Percentiles rank a stretch among this genome's conserved stretches.
These are phyloP conservation scores for Brienomyrus longianalis DNA, from an alignment of 2,113 vertebrate species.

Conservation along the genomic window DNA sequence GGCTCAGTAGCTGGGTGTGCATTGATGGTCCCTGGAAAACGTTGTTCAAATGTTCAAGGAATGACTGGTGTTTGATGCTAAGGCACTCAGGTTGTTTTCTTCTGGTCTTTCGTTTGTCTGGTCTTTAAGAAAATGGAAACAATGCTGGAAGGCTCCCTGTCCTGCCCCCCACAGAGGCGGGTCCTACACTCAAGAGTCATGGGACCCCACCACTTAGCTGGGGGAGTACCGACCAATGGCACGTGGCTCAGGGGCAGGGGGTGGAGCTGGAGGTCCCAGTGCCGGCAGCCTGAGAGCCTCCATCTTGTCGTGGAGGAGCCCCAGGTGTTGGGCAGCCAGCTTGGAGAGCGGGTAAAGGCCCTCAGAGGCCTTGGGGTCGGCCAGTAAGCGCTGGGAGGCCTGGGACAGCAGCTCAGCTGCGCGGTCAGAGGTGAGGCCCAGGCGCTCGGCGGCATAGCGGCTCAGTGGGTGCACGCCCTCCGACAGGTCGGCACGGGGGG, in stretches of 20 bases:
- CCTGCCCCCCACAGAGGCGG: constrained; percentile 8
- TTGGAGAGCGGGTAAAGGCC: constrained; percentile 90
- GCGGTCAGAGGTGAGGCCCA: constrained; percentile 83
- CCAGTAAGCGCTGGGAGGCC: constrained; percentile 81
- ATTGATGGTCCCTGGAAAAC: constrained; percentile 41
- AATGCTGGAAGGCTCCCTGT: neutral
- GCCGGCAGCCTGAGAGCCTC: constrained; percentile 72
- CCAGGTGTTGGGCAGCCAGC: constrained; percentile 83
- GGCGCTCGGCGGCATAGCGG: constrained; percentile 85
- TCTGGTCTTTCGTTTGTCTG: neutral
- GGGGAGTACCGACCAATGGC: constrained; percentile 90
- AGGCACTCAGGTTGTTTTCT: neutral
- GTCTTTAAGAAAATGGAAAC: neutral
- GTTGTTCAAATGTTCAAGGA: neutral
- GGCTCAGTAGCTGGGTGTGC: constrained; percentile 45
- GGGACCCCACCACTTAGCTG: constrained; percentile 61
- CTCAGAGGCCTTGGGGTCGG: constrained; percentile 85
- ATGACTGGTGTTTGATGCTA: neutral
- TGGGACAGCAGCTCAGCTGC: constrained; percentile 82
- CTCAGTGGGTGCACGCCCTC: constrained; percentile 90
- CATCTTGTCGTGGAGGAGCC: constrained; percentile 84
- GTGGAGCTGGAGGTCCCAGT: constrained; percentile 61
- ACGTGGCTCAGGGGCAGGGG: constrained; percentile 65
- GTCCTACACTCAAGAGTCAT: neutral
- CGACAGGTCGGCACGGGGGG: constrained; percentile 83